phyloP scores from a whole-genome alignment of 2,888 invertebrate genomes.

The Cataglyphis livida region DNA sequence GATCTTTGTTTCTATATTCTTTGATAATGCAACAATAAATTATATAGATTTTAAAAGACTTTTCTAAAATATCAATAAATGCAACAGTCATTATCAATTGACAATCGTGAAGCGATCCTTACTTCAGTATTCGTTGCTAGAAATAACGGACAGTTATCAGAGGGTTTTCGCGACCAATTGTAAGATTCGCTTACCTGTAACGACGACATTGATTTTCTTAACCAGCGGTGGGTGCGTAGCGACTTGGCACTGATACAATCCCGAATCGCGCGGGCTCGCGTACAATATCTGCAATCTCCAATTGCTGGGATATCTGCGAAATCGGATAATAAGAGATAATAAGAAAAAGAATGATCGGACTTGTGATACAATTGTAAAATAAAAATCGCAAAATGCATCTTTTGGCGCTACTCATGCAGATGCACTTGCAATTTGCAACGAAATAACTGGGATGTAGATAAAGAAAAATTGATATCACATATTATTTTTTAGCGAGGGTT shows the following conservation, averaged over 20 bases:
- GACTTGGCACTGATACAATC: slow-evolving; percentile 89
- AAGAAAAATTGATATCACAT: slow-evolving; percentile 38
- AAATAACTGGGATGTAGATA: slow-evolving; percentile 6
- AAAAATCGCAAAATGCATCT: not conserved
- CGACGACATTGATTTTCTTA: slow-evolving; percentile 87
- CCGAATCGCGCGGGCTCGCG: slow-evolving; percentile 88
- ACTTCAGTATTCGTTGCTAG: not conserved
- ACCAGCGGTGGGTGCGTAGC: slow-evolving; percentile 89
- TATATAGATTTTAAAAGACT: not conserved
- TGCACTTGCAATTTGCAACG: slow-evolving; percentile 15
- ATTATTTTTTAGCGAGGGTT: slow-evolving; percentile 44
- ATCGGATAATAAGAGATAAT: slow-evolving; percentile 45
- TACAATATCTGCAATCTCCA: slow-evolving; percentile 89
- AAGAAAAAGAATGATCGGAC: not conserved
- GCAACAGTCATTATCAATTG: not conserved
- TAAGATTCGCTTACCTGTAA: slow-evolving; percentile 84
- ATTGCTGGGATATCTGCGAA: slow-evolving; percentile 87
- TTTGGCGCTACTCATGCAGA: not conserved
- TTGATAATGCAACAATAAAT: not conserved
- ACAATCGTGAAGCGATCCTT: not conserved
- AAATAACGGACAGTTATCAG: not conserved
- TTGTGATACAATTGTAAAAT: not conserved
- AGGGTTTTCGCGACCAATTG: not conserved
- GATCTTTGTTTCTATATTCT: not conserved
- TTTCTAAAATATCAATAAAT: not conserved